phyloP scores from a whole-genome alignment of 35 echinoderm and acorn worm genomes.

The Apostichopus japonicus region DNA sequence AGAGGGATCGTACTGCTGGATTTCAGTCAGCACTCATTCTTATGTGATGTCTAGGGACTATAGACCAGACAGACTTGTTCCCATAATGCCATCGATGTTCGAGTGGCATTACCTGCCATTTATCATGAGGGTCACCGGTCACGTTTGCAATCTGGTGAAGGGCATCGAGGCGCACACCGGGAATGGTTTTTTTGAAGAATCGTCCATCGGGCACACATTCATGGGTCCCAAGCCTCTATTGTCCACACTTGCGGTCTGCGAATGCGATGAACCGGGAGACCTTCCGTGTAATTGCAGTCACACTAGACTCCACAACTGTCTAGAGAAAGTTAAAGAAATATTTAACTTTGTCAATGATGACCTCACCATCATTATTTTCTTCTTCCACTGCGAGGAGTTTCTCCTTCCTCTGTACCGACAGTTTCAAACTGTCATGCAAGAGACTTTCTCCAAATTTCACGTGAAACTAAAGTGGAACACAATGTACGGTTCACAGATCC shows the following conservation, averaged over 20 bases:
- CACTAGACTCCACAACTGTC: neutral
- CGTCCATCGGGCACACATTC: neutral
- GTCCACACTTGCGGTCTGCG: neutral
- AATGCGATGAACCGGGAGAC: neutral
- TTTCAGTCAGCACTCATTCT: constrained; percentile 26
- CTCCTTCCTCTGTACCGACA: constrained; percentile 1
- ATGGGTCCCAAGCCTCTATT: neutral
- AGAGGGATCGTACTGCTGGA: neutral
- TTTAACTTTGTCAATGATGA: neutral
- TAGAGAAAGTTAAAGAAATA: neutral
- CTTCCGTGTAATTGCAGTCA: neutral
- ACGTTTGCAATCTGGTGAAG: neutral
- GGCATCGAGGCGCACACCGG: neutral
- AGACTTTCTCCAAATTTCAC: neutral
- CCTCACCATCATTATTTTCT: neutral
- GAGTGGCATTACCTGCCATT: neutral
- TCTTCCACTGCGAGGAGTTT: constrained; percentile 6
- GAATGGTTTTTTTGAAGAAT: neutral
- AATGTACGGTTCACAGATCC: constrained; percentile 2
- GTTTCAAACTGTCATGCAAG: neutral
- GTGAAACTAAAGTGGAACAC: constrained; percentile 12
- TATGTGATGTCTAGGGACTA: neutral
- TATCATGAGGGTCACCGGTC: neutral
- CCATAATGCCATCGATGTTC: neutral
- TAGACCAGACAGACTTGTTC: neutral